Percentiles rank a stretch among this genome's conserved stretches.
Conservation (phyloP, 2,113 vertebrate species). For the Echinops telfairi region DNA sequence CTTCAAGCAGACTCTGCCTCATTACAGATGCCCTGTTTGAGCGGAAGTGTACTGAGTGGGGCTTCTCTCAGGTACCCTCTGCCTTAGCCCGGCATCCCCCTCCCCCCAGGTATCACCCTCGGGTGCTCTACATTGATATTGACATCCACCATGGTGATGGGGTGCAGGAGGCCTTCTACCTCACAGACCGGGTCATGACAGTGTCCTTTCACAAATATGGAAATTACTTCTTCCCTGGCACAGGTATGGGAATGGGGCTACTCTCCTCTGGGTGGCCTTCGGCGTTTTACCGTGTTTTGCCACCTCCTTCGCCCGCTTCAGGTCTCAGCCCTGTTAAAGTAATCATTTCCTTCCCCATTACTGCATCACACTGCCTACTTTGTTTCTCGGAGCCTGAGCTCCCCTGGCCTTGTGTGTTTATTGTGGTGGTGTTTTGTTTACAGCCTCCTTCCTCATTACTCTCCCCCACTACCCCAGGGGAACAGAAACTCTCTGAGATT, state of each 20-base stretch:
- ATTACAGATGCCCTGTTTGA: not conserved
- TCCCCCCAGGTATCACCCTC: conserved; percentile 93
- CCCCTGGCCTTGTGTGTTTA: not conserved
- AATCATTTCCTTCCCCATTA: not conserved
- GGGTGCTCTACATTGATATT: conserved; percentile 98
- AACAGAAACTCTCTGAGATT: conserved; percentile 19
- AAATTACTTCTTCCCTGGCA: conserved; percentile 99
- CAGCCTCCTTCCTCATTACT: not conserved
- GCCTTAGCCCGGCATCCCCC: not conserved
- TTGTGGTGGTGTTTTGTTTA: not conserved
- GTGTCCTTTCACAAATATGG: conserved; percentile 99
- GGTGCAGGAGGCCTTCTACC: conserved; percentile 98
- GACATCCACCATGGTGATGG: conserved; percentile 99
- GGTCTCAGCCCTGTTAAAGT: not conserved
- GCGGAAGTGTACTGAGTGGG: not conserved
- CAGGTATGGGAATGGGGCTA: conserved; percentile 86
- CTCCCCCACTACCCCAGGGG: not conserved
- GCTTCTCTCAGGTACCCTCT: not conserved
- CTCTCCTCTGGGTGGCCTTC: not conserved
- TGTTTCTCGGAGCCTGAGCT: not conserved
- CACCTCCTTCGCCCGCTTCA: not conserved
- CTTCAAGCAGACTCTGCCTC: conserved; percentile 10
- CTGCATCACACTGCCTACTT: not conserved
- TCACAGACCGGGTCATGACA: conserved; percentile 98
- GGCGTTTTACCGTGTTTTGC: not conserved